A percentile compares a stretch with the other conserved stretches of the same genome.
Conservation (phyloP, 2,113 vertebrate genomes). For the Mesitornis unicolor region DNA sequence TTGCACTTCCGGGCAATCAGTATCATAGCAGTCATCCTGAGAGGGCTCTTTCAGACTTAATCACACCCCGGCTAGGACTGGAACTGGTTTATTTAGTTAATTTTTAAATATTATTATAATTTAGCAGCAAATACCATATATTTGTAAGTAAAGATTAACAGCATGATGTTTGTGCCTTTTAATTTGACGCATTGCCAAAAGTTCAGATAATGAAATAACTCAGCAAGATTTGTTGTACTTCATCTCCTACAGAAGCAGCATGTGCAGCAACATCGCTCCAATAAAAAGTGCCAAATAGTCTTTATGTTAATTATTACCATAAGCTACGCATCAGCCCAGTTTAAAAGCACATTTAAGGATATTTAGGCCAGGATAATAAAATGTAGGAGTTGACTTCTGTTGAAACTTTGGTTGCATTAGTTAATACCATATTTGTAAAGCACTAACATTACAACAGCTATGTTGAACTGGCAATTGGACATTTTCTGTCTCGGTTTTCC, state of each 20-base stretch:
- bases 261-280: not conserved
- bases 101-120: not conserved
- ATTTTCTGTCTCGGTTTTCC: not conserved
- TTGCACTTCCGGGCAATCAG: not conserved
- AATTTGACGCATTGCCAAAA: not conserved
- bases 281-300: not conserved
- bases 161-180: not conserved
- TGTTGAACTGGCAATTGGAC: not conserved
- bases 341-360: not conserved
- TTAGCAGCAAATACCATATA: not conserved
- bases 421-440: not conserved
- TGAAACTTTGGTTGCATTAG: not conserved
- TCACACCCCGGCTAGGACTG: not conserved
- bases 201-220: not conserved
- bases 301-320: not conserved
- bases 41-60: not conserved
- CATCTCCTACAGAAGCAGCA: not conserved
- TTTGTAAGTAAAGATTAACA: not conserved
- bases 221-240: not conserved
- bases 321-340: not conserved
- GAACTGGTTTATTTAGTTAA: not conserved
- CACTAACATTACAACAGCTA: not conserved
- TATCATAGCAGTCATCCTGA: not conserved
- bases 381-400: not conserved
- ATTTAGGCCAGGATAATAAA: not conserved